phyloP scores from a whole-genome alignment of 1,140 invertebrate species.

The Papilio dardanus region DNA sequence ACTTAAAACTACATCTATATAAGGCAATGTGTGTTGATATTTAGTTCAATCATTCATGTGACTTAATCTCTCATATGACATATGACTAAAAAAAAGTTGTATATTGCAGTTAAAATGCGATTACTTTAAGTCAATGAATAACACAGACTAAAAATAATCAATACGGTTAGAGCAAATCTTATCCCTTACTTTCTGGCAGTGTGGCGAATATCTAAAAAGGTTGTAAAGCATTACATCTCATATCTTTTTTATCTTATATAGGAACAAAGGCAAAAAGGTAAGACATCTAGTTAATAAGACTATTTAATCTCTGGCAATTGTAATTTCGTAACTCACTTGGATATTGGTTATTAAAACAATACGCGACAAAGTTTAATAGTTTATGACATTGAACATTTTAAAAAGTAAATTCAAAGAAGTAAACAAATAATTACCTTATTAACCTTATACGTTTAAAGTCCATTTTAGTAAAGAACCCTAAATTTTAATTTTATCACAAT shows the following conservation, averaged over 20 bases:
- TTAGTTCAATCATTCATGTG: not conserved
- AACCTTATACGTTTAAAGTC: slow-evolving; percentile 1
- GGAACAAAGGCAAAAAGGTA: no score
- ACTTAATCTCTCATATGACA: not conserved
- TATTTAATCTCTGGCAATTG: not conserved
- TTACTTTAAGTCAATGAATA: no score
- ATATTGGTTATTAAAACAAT: not conserved
- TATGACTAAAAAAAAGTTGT: not conserved
- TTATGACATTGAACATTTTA: slow-evolving; percentile 4
- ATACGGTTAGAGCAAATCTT: no score
- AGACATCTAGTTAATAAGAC: not conserved
- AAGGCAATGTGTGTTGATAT: not conserved
- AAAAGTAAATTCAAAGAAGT: slow-evolving; percentile 10
- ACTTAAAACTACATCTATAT: not conserved
- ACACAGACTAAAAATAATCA: no score
- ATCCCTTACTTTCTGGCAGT: no score
- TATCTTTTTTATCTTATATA: no score
- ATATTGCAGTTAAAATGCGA: not conserved
- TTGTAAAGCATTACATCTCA: no score
- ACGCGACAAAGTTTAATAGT: not conserved
- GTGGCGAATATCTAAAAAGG: no score
- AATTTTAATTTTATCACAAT: not conserved
- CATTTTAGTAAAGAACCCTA: not conserved
- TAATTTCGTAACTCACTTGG: slow-evolving; percentile 1
- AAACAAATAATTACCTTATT: slow-evolving; percentile 3